These are phyloP conservation scores for Parazoanthus atlanticus DNA, from an alignment of 92 coral and sea anemone genomes.

Conservation along the genomic window DNA sequence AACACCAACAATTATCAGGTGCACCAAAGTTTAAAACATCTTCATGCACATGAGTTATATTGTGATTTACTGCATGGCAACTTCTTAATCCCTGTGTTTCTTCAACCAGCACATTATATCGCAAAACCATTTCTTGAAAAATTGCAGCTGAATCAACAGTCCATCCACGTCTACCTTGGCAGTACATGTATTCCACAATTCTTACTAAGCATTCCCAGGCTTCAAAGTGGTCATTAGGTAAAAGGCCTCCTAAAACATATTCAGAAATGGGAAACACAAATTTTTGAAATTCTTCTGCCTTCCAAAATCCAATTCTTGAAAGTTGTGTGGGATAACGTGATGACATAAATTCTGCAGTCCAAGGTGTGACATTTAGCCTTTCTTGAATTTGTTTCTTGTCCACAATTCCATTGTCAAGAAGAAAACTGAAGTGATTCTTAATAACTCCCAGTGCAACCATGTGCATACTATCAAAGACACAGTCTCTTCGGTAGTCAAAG, in stretches of 20 bases:
- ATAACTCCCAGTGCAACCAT: conserved; percentile 44
- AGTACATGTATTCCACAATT: conserved; percentile 46
- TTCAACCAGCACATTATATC: conserved; percentile 49
- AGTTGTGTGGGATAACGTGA: conserved; percentile 19
- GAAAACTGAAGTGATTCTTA: conserved; percentile 33
- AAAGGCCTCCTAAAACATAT: conserved; percentile 49
- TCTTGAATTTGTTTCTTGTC: conserved; percentile 37
- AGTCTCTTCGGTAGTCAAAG: conserved; percentile 43
- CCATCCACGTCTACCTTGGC: conserved; percentile 61
- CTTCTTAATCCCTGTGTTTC: conserved; percentile 49
- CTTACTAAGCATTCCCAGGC: conserved; percentile 48
- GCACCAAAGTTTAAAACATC: conserved; percentile 52
- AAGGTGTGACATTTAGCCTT: conserved; percentile 36
- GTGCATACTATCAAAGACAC: conserved; percentile 65
- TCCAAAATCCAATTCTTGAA: conserved; percentile 52
- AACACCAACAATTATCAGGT: conserved; percentile 56
- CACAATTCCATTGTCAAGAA: conserved; percentile 32
- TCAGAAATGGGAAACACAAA: conserved; percentile 46
- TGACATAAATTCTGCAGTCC: conserved; percentile 39
- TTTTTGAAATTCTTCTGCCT: conserved; percentile 59
- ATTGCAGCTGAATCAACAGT: conserved; percentile 43
- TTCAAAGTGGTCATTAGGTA: conserved; percentile 37
- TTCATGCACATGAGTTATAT: conserved; percentile 44
- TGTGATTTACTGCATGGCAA: conserved; percentile 46
- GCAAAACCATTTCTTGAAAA: conserved; percentile 45